These are phyloP conservation scores for Halichondria panicea DNA, from an alignment of 37 sponge, comb jelly and placozoan species.

Conservation along the genomic window DNA sequence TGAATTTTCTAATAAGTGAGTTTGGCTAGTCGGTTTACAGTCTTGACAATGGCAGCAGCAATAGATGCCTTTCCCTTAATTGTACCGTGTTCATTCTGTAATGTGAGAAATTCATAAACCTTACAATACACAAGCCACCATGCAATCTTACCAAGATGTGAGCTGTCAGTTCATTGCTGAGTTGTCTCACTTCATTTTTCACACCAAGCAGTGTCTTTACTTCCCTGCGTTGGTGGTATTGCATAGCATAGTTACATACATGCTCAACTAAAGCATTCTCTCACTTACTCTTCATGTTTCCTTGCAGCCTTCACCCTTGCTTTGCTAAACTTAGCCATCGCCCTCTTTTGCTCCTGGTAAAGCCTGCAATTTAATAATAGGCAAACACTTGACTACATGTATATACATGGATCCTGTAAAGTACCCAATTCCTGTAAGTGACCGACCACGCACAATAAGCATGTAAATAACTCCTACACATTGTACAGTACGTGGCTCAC, in stretches of 20 bases:
- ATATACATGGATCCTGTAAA: background rate
- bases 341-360: constrained; percentile 4
- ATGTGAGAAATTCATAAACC: background rate
- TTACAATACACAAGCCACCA: background rate
- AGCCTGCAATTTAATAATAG: background rate
- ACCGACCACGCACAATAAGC: background rate
- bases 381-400: background rate
- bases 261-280: no score
- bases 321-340: constrained; percentile 6
- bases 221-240: constrained; percentile 43
- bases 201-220: constrained; percentile 36
- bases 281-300: constrained; percentile 33
- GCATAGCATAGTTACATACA: no score
- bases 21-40: background rate
- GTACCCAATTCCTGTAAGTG: background rate
- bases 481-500: constrained; percentile 7
- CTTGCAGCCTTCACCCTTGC: background rate
- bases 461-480: constrained; percentile 6
- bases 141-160: constrained; percentile 20
- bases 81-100: background rate
- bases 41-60: background rate
- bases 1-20: background rate
- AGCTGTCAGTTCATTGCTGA: constrained; percentile 49
- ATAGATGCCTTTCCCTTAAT: background rate
- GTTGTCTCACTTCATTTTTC: constrained; percentile 48